phyloP scores from a whole-genome alignment of 2,797 vertebrate species.

The Sebastes glaucus region DNA sequence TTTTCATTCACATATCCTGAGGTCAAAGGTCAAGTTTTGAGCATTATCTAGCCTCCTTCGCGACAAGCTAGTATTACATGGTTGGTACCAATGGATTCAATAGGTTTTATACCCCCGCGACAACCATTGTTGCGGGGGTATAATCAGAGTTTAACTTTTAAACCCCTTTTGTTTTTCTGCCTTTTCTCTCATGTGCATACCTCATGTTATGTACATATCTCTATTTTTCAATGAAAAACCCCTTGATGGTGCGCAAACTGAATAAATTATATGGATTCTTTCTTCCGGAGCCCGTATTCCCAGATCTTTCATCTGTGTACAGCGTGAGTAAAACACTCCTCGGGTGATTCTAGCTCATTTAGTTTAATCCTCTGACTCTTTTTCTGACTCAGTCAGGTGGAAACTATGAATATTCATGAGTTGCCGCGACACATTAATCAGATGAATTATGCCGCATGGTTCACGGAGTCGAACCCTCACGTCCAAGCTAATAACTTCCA shows the following conservation, averaged over 20 bases:
- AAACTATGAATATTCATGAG: conserved; percentile 76
- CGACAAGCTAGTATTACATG: too few relatives aligned
- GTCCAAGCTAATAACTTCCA: conserved; percentile 69
- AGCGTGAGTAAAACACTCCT: conserved; percentile 6
- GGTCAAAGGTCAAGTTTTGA: too few relatives aligned
- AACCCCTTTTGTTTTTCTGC: neutral
- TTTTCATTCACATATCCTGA: too few relatives aligned
- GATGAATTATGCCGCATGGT: conserved; percentile 66
- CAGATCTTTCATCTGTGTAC: conserved; percentile 1
- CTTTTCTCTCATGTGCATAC: neutral
- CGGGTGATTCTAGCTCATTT: conserved; percentile 34
- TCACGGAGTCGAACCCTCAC: conserved; percentile 61
- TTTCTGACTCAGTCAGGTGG: conserved; percentile 55
- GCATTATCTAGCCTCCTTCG: too few relatives aligned
- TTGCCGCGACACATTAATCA: conserved; percentile 71
- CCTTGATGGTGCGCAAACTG: neutral
- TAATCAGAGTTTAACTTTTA: neutral
- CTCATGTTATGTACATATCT: neutral
- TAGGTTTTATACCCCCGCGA: too few relatives aligned
- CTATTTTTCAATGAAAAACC: neutral
- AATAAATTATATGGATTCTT: neutral
- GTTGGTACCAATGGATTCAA: too few relatives aligned
- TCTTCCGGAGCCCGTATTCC: neutral
- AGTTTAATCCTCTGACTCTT: conserved; percentile 34
- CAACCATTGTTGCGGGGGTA: rapidly evolving